These are phyloP conservation scores for Lordiphosa mommai DNA, from an alignment of 1,140 invertebrate genomes.

Conservation along the genomic window DNA sequence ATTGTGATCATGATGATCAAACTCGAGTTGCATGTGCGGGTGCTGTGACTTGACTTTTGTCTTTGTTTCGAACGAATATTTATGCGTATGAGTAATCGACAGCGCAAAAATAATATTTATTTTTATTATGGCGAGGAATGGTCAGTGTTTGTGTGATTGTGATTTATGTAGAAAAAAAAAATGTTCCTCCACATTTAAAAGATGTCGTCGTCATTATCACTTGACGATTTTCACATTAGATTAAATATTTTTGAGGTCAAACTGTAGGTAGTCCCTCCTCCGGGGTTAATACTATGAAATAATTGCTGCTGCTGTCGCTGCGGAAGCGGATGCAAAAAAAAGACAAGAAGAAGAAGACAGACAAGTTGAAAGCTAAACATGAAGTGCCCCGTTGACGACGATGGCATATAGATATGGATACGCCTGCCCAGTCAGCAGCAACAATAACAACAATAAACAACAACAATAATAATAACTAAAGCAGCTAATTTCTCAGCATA, in stretches of 20 bases:
- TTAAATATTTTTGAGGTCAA: slow-evolving; percentile 73
- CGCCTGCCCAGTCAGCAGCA: slow-evolving; percentile 51
- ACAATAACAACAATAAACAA: too few relatives aligned
- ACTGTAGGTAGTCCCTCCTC: slow-evolving; percentile 12
- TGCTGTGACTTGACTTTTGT: slow-evolving; percentile 33
- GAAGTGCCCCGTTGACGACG: slow-evolving; percentile 69
- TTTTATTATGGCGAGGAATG: slow-evolving; percentile 3
- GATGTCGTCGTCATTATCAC: slow-evolving; percentile 63
- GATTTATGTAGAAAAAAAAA: slow-evolving; percentile 35
- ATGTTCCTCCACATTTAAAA: slow-evolving; percentile 6
- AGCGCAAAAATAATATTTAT: slow-evolving; percentile 17
- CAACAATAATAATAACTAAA: slow-evolving; percentile 69
- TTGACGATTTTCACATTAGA: slow-evolving; percentile 70
- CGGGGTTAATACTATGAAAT: slow-evolving; percentile 57
- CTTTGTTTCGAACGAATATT: slow-evolving; percentile 38
- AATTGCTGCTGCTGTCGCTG: slow-evolving; percentile 55
- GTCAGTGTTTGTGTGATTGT: too few relatives aligned
- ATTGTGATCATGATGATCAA: slow-evolving; percentile 55
- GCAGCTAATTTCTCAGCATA: slow-evolving; percentile 71
- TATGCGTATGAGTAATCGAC: slow-evolving; percentile 63
- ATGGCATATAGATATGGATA: slow-evolving; percentile 69
- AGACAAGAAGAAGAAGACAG: slow-evolving; percentile 18
- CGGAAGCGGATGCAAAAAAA: slow-evolving; percentile 71
- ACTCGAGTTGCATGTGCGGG: slow-evolving; percentile 58
- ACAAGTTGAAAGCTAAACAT: slow-evolving; percentile 68